phyloP scores from a whole-genome alignment of 2,797 vertebrate species.

The Amblyraja radiata region DNA sequence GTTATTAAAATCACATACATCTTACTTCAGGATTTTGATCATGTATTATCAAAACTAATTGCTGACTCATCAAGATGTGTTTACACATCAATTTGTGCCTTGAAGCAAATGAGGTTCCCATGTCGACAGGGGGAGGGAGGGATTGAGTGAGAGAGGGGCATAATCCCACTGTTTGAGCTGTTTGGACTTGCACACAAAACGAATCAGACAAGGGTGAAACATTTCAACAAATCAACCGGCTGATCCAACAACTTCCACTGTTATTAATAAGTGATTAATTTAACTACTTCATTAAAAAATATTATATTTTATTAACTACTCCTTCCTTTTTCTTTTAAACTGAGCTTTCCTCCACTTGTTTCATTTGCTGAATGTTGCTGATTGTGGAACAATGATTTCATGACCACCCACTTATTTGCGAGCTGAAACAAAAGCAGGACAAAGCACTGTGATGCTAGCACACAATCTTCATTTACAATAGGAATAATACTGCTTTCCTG shows the following conservation, averaged over 20 bases:
- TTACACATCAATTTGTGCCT: neutral
- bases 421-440: neutral
- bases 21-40: neutral
- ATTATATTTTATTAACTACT: neutral
- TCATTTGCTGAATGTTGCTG: neutral
- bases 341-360: neutral
- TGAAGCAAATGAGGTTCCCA: neutral
- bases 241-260: neutral
- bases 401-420: neutral
- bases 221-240: neutral
- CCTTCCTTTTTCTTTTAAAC: neutral
- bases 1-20: neutral
- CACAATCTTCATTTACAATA: neutral
- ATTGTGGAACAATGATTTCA: constrained; percentile 15
- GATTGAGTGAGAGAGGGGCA: neutral
- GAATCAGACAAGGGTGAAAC: neutral
- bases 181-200: constrained; percentile 20
- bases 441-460: neutral
- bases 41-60: neutral
- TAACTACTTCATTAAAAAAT: neutral
- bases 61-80: neutral
- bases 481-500: neutral
- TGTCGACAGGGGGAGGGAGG: neutral
- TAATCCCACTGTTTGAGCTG: neutral
- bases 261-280: neutral